Evolutionary conservation across 2,113 vertebrate genomes (phyloP).

Genomic region (Cepphus grylle): DNA sequence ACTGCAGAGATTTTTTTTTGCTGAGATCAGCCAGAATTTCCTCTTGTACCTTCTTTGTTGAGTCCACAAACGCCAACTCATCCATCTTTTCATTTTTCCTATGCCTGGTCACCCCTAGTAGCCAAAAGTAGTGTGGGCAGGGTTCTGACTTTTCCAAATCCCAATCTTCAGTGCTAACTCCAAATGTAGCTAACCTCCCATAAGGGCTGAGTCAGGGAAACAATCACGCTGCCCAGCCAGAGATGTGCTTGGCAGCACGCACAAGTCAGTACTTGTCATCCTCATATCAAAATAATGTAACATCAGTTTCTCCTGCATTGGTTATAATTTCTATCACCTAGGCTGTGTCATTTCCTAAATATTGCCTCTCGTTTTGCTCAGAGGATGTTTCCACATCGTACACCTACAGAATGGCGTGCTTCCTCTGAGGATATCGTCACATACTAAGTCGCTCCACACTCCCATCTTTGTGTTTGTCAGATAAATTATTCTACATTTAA

Average conservation of each 20-base stretch:
- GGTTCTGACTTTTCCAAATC: neutral
- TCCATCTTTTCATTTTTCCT: constrained; percentile 22
- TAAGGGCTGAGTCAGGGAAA: neutral
- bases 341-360: neutral
- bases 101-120: neutral
- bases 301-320: neutral
- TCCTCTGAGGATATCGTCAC: neutral
- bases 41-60: neutral
- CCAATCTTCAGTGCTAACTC: neutral
- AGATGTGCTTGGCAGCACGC: neutral
- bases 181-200: neutral
- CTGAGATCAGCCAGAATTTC: constrained; percentile 18
- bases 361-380: neutral
- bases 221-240: neutral
- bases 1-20: neutral
- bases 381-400: neutral
- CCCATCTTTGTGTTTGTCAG: neutral
- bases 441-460: neutral
- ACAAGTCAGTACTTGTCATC: neutral
- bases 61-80: neutral
- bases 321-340: neutral
- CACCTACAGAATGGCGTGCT: neutral
- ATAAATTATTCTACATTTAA: neutral
- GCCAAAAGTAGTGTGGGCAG: neutral
- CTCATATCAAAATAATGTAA: neutral